Evolutionary conservation across 1,140 invertebrate species (phyloP), one percentile per base, ranked within the genome.

Genomic region (Cryptotermes secundus): DNA sequence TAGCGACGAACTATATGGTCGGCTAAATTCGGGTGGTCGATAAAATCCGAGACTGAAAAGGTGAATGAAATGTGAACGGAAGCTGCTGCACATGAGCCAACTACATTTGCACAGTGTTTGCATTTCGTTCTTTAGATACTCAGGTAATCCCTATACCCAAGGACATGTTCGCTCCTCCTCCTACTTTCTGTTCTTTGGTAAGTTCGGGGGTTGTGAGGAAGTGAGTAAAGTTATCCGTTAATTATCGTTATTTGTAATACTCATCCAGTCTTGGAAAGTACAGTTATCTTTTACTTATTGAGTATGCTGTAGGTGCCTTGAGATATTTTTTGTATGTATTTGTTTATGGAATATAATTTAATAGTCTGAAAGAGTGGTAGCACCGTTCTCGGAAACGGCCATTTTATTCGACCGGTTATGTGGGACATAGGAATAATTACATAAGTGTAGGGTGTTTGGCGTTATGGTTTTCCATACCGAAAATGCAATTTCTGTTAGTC

Each of bases 111-210:
- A 72, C 72, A 84, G 82, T 79, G 79, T 83, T 81, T 79, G 85
- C 49, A 82, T 82, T 85, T 87, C 90, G 88, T 88, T 90, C 90
- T 89, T 89, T 90, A 89, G 89, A 88, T 91, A 91, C 90, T 93
- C 91, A 90, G 89, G 89, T 90, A 91, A 91, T 91, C 90, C 91
- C 92, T 92, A 92, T 93, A 92, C 92, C 92, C 92, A 92, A 92
- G 91, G 90, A 91, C 91, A 91, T 89, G 90, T 92, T 90, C 90
- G 89, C 90, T 91, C 89, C 90, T 90, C 90, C 88, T 91, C 90
- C 90, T n/a, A n/a, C n/a, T 88, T 87, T 87, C 91, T 92, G 91
- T 91, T 92, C 91, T 92, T 92, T 92, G 92, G 92, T 93, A 92
- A 93, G 92, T 92, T 87, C 82, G 86, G 84, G 83, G 80, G 80